These are phyloP conservation scores for Empis stercorea DNA, from an alignment of 2,888 invertebrate genomes.

Conservation along the genomic window DNA sequence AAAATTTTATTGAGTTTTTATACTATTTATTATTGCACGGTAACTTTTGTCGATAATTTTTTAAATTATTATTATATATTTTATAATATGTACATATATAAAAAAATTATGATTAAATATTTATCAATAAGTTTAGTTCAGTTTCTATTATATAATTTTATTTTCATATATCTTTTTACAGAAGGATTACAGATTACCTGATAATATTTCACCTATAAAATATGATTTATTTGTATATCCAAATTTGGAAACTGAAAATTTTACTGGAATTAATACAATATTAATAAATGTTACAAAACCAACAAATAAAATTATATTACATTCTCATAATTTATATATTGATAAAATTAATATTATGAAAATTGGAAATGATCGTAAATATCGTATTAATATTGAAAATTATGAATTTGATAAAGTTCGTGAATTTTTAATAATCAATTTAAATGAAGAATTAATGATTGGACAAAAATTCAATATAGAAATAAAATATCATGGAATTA, in stretches of 20 bases:
- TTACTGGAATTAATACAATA: slow-evolving; percentile 44
- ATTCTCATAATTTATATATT: slow-evolving; percentile 45
- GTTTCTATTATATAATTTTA: not conserved
- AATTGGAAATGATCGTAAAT: slow-evolving; percentile 7
- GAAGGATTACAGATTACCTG: slow-evolving; percentile 41
- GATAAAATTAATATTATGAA: slow-evolving; percentile 17
- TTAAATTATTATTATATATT: no score
- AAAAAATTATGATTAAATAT: no score
- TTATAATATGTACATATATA: no score
- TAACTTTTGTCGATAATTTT: no score
- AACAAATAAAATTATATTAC: slow-evolving; percentile 42
- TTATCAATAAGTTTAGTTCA: no score
- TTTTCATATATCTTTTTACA: slow-evolving; percentile 11
- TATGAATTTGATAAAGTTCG: slow-evolving; percentile 18
- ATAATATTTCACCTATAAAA: slow-evolving; percentile 43
- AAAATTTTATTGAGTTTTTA: no score
- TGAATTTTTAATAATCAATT: slow-evolving; percentile 27
- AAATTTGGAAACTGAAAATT: slow-evolving; percentile 42
- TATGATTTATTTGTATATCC: slow-evolving; percentile 59
- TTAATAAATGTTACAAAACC: slow-evolving; percentile 34
- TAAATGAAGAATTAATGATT: slow-evolving; percentile 12
- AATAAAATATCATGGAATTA: slow-evolving; percentile 49
- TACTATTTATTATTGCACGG: no score
- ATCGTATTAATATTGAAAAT: not conserved
- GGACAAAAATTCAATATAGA: not conserved